Base-by-base conservation (phyloP, 2,797 vertebrate genomes). In the Poecilia picta region DNA sequence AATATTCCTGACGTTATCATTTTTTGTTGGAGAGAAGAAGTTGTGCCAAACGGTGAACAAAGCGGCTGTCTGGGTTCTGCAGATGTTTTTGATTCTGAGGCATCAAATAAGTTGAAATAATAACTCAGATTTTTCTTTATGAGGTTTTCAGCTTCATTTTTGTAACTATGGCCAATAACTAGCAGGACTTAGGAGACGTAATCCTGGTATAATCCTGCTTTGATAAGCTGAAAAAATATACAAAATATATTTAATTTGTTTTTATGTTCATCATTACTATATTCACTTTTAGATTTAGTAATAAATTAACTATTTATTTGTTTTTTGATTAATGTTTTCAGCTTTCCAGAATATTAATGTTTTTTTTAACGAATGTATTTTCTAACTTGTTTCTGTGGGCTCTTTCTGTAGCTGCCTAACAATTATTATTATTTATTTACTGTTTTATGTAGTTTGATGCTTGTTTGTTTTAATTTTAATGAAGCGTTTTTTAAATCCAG, bases 11-110 rank as follows among this genome's bases (percentile, higher is more conserved):
- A 36, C n/a, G 6, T 6, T 46, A 18, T n/a, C 1, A 4, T 6
- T 8, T 72, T 82, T 59, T 76, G 57, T 8, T 79, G 79, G 23
- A 83, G 76, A 64, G 62, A 31, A 55, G 49, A 82, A 41, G 20
- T 8, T 0, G 8, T 85, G 84, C 89, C 88, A 89, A 76, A 76
- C 66, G 76, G 25, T 33, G 83, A 91, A 88, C 87, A 90, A 89
- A 90, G 86, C 85, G 59, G 74, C 41, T 82, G 81, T 87, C 87
- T 91, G 79, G 74, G 71, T 86, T 76, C 57, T 81, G 72, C 75
- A 51, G 43, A 55, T 84, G 76, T 81, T 88, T 88, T 81, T 11
- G 16, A 45, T 72, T 43, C 70, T 41, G 8, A 55, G 53, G 49
- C 25, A 39, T 79, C 85, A 33, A 73, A 66, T 80, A 73, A 83